phyloP scores from a whole-genome alignment of 2,113 vertebrate species.

The Malurus cyaneus region DNA sequence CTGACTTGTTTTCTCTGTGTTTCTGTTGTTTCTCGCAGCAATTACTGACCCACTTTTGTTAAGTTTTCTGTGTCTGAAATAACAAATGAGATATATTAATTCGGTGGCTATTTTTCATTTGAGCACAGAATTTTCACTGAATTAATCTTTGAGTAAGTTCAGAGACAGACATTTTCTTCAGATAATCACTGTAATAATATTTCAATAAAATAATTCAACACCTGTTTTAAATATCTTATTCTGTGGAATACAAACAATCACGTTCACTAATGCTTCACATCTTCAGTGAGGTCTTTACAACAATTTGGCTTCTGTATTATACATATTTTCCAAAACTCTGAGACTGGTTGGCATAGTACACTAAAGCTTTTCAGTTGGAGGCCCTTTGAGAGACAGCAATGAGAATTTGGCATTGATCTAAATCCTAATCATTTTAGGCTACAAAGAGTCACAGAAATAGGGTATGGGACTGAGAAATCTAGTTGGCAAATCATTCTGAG shows the following conservation, averaged over 20 bases:
- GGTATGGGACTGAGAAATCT: neutral
- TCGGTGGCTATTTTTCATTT: neutral
- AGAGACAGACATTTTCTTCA: neutral
- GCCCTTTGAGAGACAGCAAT: neutral
- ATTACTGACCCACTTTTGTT: neutral
- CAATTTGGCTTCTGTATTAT: neutral
- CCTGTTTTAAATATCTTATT: neutral
- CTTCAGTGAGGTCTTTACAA: neutral
- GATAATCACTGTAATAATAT: neutral
- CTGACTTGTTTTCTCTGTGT: neutral
- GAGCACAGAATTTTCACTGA: neutral
- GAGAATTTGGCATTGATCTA: neutral
- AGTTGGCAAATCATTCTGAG: neutral
- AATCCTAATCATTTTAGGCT: neutral
- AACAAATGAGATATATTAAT: neutral
- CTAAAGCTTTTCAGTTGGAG: neutral
- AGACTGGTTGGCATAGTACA: neutral
- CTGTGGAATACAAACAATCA: neutral
- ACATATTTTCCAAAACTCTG: neutral
- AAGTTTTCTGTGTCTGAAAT: neutral
- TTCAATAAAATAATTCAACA: constrained; percentile 8
- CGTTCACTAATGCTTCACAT: neutral
- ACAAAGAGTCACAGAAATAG: neutral
- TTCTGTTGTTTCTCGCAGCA: neutral
- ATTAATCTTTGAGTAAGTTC: neutral